phyloP scores from a whole-genome alignment of 2,797 vertebrate genomes.

The Labeo calbasu region DNA sequence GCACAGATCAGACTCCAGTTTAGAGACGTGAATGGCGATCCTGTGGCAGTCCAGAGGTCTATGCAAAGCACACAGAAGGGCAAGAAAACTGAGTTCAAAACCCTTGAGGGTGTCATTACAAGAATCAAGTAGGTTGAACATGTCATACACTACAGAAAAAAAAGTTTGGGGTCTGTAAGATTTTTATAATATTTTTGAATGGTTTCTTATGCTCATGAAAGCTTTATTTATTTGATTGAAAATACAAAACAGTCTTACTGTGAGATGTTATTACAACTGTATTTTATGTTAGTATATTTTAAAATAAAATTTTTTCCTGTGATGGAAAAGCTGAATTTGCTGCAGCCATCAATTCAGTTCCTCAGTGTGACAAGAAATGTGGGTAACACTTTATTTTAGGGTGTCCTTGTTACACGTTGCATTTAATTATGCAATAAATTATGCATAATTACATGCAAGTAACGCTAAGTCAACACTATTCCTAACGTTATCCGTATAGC shows the following conservation, averaged over 20 bases:
- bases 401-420: no score
- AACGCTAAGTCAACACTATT: no score
- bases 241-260: background rate
- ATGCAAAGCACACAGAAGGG: slow-evolving; percentile 94
- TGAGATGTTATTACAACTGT: background rate
- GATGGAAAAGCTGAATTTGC: background rate
- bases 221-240: background rate
- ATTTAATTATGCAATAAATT: no score
- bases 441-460: no score
- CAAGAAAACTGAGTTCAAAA: slow-evolving; percentile 93
- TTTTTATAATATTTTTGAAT: no score
- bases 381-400: no score
- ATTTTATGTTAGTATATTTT: background rate
- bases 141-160: background rate
- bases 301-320: background rate
- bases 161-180: background rate
- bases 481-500: no score
- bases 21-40: slow-evolving; percentile 86
- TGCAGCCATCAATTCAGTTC: background rate
- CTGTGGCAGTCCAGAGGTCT: slow-evolving; percentile 88
- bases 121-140: slow-evolving; percentile 83
- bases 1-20: slow-evolving; percentile 95
- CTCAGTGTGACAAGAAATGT: background rate
- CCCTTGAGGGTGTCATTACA: slow-evolving; percentile 92
- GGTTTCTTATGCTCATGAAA: background rate